phyloP scores from a whole-genome alignment of 2,113 vertebrate genomes.

The Epinephelus moara region DNA sequence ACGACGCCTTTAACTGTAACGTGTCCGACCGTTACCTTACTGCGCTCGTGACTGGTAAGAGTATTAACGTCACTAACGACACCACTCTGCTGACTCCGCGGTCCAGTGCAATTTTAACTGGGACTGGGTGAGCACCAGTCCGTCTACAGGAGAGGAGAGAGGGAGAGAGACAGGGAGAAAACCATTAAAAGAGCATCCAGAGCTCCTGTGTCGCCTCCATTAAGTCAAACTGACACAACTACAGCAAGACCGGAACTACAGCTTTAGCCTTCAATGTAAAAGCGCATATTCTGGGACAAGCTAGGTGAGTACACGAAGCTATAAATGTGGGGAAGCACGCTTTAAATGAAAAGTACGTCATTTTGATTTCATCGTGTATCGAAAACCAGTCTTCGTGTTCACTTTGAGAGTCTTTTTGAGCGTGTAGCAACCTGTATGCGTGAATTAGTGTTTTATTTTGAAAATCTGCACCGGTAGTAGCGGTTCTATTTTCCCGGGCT shows the following conservation, averaged over 20 bases:
- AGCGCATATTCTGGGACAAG: background rate
- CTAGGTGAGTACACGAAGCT: slow-evolving; percentile 13
- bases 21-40: background rate
- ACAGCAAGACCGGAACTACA: background rate
- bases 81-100: slow-evolving; percentile 64
- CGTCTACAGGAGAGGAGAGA: slow-evolving; percentile 20
- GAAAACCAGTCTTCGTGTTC: fast-evolving
- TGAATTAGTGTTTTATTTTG: slow-evolving; percentile 50
- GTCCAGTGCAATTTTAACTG: slow-evolving; percentile 44
- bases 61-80: slow-evolving; percentile 31
- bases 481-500: background rate
- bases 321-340: too few relatives aligned
- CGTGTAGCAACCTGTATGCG: fast-evolving
- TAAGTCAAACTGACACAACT: slow-evolving; percentile 12
- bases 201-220: slow-evolving; percentile 12
- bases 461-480: background rate
- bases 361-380: too few relatives aligned
- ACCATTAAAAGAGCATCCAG: slow-evolving; percentile 15
- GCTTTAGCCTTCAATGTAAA: slow-evolving; percentile 40
- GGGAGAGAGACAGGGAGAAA: slow-evolving; percentile 8
- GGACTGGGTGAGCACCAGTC: slow-evolving; percentile 16
- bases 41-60: background rate
- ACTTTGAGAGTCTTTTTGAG: background rate
- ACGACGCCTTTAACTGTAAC: background rate
- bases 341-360: fast-evolving